Base-by-base conservation (phyloP, 2,797 vertebrate species). In the Enteromius treurensis region DNA sequence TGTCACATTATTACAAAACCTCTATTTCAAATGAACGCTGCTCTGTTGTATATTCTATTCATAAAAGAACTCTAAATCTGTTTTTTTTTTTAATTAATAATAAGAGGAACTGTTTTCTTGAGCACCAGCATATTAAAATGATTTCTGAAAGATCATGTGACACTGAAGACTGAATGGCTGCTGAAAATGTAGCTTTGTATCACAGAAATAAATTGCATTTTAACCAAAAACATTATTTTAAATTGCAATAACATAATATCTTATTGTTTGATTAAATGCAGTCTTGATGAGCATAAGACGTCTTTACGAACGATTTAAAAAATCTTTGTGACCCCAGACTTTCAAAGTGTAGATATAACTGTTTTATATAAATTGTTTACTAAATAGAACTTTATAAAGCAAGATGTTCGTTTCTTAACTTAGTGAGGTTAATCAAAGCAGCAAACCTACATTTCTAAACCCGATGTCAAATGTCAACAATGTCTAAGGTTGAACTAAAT, bases 401-500 rank as follows among this genome's bases (percentile, higher is more conserved):
- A 60, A 80, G 19, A 11, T 32, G 51, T n/a, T 71, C 3, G 19
- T 62, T 71, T 80, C 19, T 51, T 58, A 60, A 60, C 19, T 1
- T 11, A 42, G 14, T 17, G 37, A 58, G 51, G 26, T 73, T 34
- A 49, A 73, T 47, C 13, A 58, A 45, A 14, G 29, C 4, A 6
- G 58, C 40, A 71, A 45, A 71, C 13, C 23, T 19, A 49, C 53
- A 64, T 62, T 73, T 81, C 19, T 2, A n/a, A 60, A 80, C 79
- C 37, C 13, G 34, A 70, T 29, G 68, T 58, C 53, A 71, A 71
- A 80, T 32, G 53, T 80, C 34, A 71, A 58, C 19, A 58, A 49
- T 47, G 68, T 49, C 69, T 11, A 60, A 19, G 40, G 40, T 49
- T 32, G 26, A 73, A 45, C 9, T 32, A 40, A 62, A 45, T 29